Base-by-base conservation (phyloP, 1,140 invertebrate species). In the Bombus confusus region DNA sequence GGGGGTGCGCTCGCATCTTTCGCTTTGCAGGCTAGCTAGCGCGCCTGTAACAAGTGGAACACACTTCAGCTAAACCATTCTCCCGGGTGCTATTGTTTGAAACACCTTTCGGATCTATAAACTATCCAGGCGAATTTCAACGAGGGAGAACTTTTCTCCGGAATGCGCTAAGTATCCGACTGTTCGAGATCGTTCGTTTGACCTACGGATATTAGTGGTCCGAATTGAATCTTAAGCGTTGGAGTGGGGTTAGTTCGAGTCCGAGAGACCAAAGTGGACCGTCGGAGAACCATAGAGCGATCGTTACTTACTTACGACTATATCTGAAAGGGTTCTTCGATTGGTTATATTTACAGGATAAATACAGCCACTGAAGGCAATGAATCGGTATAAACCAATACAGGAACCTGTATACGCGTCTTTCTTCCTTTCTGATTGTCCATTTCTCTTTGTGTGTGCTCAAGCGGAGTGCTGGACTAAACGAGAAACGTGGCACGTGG, bases 1-100 rank as follows among this genome's bases (percentile, higher is more conserved):
- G 43, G 73, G 89, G 89, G 90, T 88, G 62, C 83, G 73, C 80
- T 87, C 73, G 86, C 80, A 59, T 90, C 89, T 81, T 90, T 82
- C 69, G 87, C 47, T 57, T 52, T 59, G 37, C 31, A 3, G 13
- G 76, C 34, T 18, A 68, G 72, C 82, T 43, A 62, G 43, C 82
- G 34, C 41, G 41, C 31, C 64, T 25, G 80, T 85, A 87, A 87
- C 82, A 83, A 87, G 86, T 68, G 75, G 72, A 74, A 62, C 84
- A 86, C 80, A 37, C 68, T 25, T 39, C 52, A 34, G 69, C 71
- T 71, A 64, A 86, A 57, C 86, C 69, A 83, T 86, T 77, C 88
- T 83, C 86, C 64, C 34, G 89, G 82, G 89, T 90, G 57, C 86
- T 62, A 89, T 90, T 89, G 88, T 85, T 83, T 34, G 83, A 31